Percentiles rank a stretch among this genome's conserved stretches.
Conservation (phyloP, 2,888 invertebrate species). For the Nomada ruficornis region DNA sequence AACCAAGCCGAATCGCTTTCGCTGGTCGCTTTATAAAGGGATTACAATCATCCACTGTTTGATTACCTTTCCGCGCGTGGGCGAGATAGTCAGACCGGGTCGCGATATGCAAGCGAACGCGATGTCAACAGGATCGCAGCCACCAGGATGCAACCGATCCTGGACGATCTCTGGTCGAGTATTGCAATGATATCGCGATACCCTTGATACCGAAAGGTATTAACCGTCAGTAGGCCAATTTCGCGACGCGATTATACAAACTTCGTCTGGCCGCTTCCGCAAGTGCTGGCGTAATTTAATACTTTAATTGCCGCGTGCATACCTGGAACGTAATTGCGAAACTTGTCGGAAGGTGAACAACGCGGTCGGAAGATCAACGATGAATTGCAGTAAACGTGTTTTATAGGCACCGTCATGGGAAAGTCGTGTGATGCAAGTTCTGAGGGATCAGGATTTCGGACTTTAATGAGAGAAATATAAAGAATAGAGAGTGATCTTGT, state of each 20-base stretch:
- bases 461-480: too few species aligned
- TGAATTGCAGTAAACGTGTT: too few species aligned
- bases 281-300: conserved; percentile 38
- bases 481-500: too few species aligned
- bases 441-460: too few species aligned
- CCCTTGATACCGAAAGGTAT: conserved; percentile 44
- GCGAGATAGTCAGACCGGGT: conserved; percentile 47
- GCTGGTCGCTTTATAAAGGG: conserved; percentile 66
- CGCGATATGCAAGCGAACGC: conserved; percentile 41
- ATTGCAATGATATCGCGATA: conserved; percentile 50
- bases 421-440: too few species aligned
- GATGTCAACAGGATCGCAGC: conserved; percentile 31
- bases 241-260: conserved; percentile 33
- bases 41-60: conserved; percentile 72
- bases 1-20: conserved; percentile 58
- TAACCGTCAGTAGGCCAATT: conserved; percentile 46
- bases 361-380: too few species aligned
- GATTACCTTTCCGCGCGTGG: conserved; percentile 69
- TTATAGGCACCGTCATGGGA: too few species aligned
- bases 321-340: background rate
- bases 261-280: conserved; percentile 5
- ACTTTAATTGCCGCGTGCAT: background rate
- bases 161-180: background rate
- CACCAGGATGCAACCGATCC: background rate
- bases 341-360: too few species aligned